Evolutionary conservation across 1,140 invertebrate species (phyloP).

Genomic region (Drosophila ercepeae): DNA sequence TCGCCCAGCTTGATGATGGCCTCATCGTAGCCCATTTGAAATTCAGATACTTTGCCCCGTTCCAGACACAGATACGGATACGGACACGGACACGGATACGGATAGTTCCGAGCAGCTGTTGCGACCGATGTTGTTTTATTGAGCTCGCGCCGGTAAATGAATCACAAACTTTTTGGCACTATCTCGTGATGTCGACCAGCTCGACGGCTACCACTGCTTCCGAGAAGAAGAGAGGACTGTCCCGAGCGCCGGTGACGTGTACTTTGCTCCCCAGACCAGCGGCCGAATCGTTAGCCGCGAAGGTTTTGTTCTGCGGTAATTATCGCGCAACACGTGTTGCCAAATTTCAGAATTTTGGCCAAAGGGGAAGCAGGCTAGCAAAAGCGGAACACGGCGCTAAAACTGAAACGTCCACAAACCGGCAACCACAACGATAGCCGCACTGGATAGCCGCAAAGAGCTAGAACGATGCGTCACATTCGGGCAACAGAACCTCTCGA

Average conservation of each 20-base stretch:
- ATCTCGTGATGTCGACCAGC: conserved; percentile 31
- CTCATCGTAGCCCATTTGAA: conserved; percentile 90
- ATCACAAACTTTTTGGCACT: conserved; percentile 35
- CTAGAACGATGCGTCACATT: conserved; percentile 43
- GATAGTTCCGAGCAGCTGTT: conserved; percentile 15
- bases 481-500: conserved; percentile 22
- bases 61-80: not conserved
- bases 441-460: not conserved
- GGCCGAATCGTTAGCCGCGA: not conserved
- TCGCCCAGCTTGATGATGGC: conserved; percentile 88
- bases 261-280: conserved; percentile 43
- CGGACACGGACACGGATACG: not conserved
- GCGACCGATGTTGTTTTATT: conserved; percentile 17
- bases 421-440: not conserved
- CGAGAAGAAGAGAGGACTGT: conserved; percentile 8
- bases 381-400: conserved; percentile 4
- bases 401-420: not conserved
- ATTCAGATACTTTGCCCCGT: not conserved
- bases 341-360: conserved; percentile 18
- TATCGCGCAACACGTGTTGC: conserved; percentile 52
- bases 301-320: conserved; percentile 27
- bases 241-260: conserved; percentile 38
- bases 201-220: not conserved
- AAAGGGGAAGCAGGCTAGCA: not conserved
- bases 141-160: conserved; percentile 22